Conservation (phyloP, 2,113 vertebrate genomes). For the Apus apus region DNA sequence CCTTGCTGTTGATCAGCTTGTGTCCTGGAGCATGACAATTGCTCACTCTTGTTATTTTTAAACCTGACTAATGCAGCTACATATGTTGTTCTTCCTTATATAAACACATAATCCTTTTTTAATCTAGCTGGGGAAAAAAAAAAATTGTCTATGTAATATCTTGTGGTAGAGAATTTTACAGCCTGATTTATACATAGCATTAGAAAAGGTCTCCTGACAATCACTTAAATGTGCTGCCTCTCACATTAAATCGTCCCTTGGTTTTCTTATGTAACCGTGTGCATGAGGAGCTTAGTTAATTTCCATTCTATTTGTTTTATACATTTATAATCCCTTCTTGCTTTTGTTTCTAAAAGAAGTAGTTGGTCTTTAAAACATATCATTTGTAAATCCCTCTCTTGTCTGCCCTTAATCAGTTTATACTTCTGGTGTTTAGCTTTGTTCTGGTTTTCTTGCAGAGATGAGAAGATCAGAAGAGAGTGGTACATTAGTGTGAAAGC, state of each 20-base stretch:
- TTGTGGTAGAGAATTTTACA: slow-evolving; percentile 24
- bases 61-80: slow-evolving; percentile 67
- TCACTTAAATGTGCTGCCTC: not conserved
- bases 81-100: slow-evolving; percentile 68
- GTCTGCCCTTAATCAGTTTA: slow-evolving; percentile 48
- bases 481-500: slow-evolving; percentile 6
- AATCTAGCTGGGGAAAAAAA: slow-evolving; percentile 65
- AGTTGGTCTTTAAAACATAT: slow-evolving; percentile 18
- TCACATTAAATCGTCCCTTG: slow-evolving; percentile 4
- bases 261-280: slow-evolving; percentile 43
- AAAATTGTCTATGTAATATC: slow-evolving; percentile 19
- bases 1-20: slow-evolving; percentile 60
- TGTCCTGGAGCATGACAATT: slow-evolving; percentile 56
- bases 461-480: slow-evolving; percentile 20
- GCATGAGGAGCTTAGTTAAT: slow-evolving; percentile 4
- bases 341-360: slow-evolving; percentile 49
- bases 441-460: slow-evolving; percentile 25
- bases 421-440: slow-evolving; percentile 14
- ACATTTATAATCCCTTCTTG: slow-evolving; percentile 24
- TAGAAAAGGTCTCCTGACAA: slow-evolving; percentile 34
- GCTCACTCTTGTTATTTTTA: slow-evolving; percentile 63
- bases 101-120: slow-evolving; percentile 64
- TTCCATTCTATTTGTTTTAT: slow-evolving; percentile 53
- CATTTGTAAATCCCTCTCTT: slow-evolving; percentile 48
- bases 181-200: slow-evolving; percentile 18